Percentiles rank a stretch among this genome's conserved stretches.
Conservation (phyloP, 2,797 vertebrate genomes). For the Novumbra hubbsi region DNA sequence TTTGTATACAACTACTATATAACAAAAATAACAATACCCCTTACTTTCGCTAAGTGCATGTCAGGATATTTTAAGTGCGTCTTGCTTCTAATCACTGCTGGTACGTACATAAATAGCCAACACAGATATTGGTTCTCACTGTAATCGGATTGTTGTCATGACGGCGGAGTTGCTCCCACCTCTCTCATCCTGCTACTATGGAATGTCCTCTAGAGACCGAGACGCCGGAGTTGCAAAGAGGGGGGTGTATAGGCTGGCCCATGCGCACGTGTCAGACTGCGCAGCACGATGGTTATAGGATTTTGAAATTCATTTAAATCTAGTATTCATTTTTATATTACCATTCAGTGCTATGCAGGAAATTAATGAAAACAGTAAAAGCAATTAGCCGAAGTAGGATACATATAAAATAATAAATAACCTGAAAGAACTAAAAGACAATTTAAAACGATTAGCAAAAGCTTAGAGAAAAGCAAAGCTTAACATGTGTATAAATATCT, state of each 20-base stretch:
- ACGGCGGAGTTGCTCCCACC: conserved; percentile 46
- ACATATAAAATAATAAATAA: too few species aligned
- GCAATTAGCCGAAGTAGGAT: too few species aligned
- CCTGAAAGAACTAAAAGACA: background rate
- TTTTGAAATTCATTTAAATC: background rate
- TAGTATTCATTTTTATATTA: too few species aligned
- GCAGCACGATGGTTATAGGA: background rate
- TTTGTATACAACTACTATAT: background rate
- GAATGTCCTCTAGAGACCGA: background rate
- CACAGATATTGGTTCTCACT: conserved; percentile 42
- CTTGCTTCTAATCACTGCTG: conserved; percentile 24
- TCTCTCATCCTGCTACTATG: conserved; percentile 19
- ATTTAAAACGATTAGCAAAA: background rate
- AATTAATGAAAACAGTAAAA: too few species aligned
- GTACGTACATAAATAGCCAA: conserved; percentile 45
- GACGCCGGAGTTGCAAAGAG: background rate
- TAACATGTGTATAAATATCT: too few species aligned
- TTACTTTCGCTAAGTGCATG: background rate
- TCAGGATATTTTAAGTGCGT: background rate
- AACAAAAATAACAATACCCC: background rate
- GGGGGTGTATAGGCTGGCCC: background rate
- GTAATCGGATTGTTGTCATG: conserved; percentile 73
- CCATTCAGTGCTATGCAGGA: too few species aligned
- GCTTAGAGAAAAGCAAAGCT: background rate
- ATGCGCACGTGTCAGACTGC: background rate